These are phyloP conservation scores for Conus ventricosus DNA, from an alignment of 1,140 invertebrate genomes.

Conservation along the genomic window DNA sequence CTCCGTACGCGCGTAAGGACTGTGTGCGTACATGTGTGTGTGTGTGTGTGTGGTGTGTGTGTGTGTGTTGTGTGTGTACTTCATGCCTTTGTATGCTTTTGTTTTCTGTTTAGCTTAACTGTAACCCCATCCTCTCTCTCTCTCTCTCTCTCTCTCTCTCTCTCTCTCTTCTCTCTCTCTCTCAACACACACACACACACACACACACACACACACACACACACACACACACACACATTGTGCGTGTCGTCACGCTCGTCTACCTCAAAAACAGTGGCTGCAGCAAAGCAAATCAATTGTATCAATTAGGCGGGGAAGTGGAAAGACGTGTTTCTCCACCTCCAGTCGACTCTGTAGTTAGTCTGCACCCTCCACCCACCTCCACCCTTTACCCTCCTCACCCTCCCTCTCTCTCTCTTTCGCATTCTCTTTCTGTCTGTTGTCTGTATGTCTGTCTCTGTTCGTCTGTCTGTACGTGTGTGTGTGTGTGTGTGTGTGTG, in stretches of 20 bases:
- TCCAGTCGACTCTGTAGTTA: no score
- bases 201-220: conserved; percentile 9
- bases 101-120: no score
- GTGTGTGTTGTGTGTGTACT: neutral
- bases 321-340: no score
- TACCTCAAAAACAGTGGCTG: no score
- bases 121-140: neutral
- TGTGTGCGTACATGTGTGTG: neutral
- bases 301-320: no score
- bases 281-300: no score
- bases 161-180: neutral
- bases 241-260: no score
- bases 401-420: neutral
- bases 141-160: neutral
- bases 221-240: conserved; percentile 4
- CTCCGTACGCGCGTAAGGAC: neutral
- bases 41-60: neutral
- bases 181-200: conserved; percentile 7
- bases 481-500: neutral
- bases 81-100: neutral
- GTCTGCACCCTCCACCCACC: neutral
- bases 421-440: no score
- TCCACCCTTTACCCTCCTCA: neutral
- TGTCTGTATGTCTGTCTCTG: no score
- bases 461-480: no score